These are phyloP conservation scores for Zophobas morio DNA, from an alignment of 1,140 invertebrate species.

Conservation along the genomic window DNA sequence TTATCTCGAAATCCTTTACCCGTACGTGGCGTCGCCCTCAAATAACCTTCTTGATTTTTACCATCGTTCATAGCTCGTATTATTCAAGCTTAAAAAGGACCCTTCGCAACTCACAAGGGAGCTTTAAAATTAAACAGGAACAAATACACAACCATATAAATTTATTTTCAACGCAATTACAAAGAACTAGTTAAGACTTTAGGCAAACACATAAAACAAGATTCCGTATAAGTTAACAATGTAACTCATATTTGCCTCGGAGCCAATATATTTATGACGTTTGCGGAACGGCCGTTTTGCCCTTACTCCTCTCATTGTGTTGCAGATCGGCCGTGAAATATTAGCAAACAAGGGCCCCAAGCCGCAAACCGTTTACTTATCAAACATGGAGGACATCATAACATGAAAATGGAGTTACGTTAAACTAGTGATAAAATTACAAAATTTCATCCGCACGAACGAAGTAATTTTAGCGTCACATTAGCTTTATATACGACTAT, in stretches of 20 bases:
- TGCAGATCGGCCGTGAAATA: constrained; percentile 45
- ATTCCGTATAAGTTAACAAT: constrained; percentile 53
- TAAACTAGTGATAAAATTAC: too few relatives aligned
- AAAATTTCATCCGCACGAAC: too few relatives aligned
- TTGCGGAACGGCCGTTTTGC: constrained; percentile 28
- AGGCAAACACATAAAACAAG: constrained; percentile 52
- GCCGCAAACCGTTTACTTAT: constrained; percentile 39
- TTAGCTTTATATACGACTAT: too few relatives aligned
- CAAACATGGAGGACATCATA: constrained; percentile 22
- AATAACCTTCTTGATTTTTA: constrained; percentile 23
- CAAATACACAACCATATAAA: constrained; percentile 49
- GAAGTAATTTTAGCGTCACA: too few relatives aligned
- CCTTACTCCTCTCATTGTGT: constrained; percentile 47
- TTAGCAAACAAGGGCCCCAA: constrained; percentile 45
- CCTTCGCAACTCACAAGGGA: background rate
- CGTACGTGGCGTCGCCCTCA: constrained; percentile 22
- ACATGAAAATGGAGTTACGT: background rate
- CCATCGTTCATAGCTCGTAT: constrained; percentile 4
- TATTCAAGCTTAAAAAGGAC: constrained; percentile 10
- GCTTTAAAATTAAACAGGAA: constrained; percentile 46
- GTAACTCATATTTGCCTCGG: constrained; percentile 50
- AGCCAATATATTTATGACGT: constrained; percentile 45
- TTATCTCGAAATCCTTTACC: constrained; percentile 19
- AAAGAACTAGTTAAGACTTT: constrained; percentile 52
- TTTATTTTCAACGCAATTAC: constrained; percentile 53